These are phyloP conservation scores for Caenorhabditis sp. DNA, from an alignment of 2,888 invertebrate genomes.

Conservation along the genomic window DNA sequence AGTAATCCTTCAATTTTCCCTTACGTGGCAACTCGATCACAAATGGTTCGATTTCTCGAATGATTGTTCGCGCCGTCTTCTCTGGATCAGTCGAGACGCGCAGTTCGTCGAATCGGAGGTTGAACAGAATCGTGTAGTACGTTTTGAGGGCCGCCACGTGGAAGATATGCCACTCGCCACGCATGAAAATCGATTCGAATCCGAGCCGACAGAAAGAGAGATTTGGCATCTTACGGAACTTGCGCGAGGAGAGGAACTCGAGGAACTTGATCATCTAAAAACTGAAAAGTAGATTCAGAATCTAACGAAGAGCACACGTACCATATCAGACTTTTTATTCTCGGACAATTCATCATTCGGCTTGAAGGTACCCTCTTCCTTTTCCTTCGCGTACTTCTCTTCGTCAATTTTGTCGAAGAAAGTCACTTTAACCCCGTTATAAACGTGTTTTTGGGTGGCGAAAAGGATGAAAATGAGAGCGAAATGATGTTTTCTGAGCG, in stretches of 20 bases:
- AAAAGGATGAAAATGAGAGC: slow-evolving; percentile 43
- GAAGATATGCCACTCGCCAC: slow-evolving; percentile 57
- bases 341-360: background rate
- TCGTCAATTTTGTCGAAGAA: background rate
- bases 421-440: slow-evolving; percentile 3
- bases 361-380: slow-evolving; percentile 5
- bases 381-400: background rate
- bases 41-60: slow-evolving; percentile 25
- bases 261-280: slow-evolving; percentile 49
- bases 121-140: slow-evolving; percentile 61
- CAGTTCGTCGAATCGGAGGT: slow-evolving; percentile 62
- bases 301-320: background rate
- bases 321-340: slow-evolving; percentile 12
- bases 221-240: slow-evolving; percentile 34
- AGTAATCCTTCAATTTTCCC: no score
- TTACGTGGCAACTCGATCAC: slow-evolving; percentile 15
- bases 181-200: slow-evolving; percentile 21
- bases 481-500: slow-evolving; percentile 32
- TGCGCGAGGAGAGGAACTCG: slow-evolving; percentile 51
- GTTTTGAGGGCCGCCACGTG: slow-evolving; percentile 45
- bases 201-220: slow-evolving; percentile 17
- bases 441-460: slow-evolving; percentile 22
- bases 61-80: background rate
- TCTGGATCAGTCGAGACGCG: slow-evolving; percentile 43
- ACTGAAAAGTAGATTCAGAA: background rate